Conservation (phyloP, 2,113 vertebrate genomes). For the Periophthalmus modestus region DNA sequence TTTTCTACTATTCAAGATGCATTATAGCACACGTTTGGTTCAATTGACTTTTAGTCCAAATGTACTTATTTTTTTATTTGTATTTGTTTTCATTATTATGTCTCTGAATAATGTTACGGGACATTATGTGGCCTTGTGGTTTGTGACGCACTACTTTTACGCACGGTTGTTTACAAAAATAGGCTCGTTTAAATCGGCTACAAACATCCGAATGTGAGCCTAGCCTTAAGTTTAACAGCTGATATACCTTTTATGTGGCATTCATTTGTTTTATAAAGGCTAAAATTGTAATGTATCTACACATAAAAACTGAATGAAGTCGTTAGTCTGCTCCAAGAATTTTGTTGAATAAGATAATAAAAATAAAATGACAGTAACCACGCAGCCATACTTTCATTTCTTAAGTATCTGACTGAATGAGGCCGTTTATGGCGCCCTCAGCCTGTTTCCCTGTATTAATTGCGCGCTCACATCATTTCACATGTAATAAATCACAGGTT, state of each 20-base stretch:
- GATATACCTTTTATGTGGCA: no score
- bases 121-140: no score
- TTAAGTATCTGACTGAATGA: constrained; percentile 20
- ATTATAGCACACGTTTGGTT: neutral
- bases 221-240: no score
- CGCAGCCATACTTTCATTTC: neutral
- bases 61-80: no score
- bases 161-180: no score
- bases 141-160: no score
- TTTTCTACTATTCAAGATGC: neutral
- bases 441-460: constrained; percentile 41
- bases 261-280: neutral
- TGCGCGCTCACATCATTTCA: constrained; percentile 58
- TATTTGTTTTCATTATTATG: no score
- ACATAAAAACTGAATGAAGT: neutral
- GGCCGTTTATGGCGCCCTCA: neutral
- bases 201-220: no score
- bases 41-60: neutral
- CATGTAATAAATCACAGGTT: constrained; percentile 72
- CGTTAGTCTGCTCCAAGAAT: neutral
- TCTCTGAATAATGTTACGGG: no score
- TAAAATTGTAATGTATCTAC: neutral
- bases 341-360: neutral
- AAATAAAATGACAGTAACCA: neutral
- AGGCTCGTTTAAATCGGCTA: no score